A percentile compares a stretch with the other conserved stretches of the same genome.
These are phyloP conservation scores for Macrocentrus cingulum DNA, from an alignment of 1,140 invertebrate genomes.

Conservation along the genomic window DNA sequence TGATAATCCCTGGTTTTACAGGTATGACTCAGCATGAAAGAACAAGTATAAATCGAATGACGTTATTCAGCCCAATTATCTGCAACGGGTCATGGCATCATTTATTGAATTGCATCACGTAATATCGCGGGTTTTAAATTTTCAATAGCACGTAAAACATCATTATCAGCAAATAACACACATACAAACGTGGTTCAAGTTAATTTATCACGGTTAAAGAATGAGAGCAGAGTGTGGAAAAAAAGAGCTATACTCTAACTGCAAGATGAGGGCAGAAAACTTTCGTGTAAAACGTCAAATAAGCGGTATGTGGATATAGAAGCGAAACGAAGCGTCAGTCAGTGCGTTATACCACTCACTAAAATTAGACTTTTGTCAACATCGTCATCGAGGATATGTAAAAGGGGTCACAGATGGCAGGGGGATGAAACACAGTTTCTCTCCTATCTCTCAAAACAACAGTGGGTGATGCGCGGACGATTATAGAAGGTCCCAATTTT, in stretches of 20 bases:
- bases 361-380: constrained; percentile 22
- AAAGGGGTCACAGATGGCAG: background rate
- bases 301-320: background rate
- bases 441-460: background rate
- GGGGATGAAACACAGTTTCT: background rate
- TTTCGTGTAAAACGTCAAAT: constrained; percentile 4
- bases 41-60: constrained; percentile 7
- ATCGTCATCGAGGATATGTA: background rate
- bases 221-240: background rate
- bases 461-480: constrained; percentile 12
- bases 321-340: background rate
- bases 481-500: constrained; percentile 6
- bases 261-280: constrained; percentile 2
- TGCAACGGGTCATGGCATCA: constrained; percentile 23
- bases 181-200: background rate
- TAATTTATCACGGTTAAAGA: background rate
- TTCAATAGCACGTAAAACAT: background rate
- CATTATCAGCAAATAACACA: background rate
- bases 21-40: background rate
- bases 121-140: background rate
- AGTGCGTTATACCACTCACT: constrained; percentile 1
- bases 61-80: constrained; percentile 28
- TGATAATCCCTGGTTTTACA: constrained; percentile 13
- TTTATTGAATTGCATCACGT: constrained; percentile 11
- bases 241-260: background rate